phyloP scores from a whole-genome alignment of 2,888 invertebrate species.

The Caenorhabditis sp. region DNA sequence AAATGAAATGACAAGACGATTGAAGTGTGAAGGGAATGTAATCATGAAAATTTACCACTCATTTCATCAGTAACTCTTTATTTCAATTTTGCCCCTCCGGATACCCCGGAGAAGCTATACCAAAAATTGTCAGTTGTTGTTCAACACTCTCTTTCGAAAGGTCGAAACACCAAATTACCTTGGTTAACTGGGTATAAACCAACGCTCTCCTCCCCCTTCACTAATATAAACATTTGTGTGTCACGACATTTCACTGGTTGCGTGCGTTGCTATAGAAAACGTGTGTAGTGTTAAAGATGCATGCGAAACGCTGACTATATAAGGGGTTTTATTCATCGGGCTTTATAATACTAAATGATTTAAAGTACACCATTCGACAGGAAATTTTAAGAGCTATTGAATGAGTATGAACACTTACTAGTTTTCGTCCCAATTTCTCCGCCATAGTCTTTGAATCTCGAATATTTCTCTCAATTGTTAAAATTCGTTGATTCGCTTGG shows the following conservation, averaged over 20 bases:
- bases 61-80: too few relatives aligned
- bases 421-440: slow-evolving; percentile 38
- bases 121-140: not conserved
- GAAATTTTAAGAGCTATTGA: too few relatives aligned
- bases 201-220: not conserved
- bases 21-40: not conserved
- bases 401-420: slow-evolving; percentile 7
- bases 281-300: too few relatives aligned
- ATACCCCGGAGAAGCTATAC: not conserved
- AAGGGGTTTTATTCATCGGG: too few relatives aligned
- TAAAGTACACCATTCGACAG: too few relatives aligned
- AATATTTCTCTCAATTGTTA: slow-evolving; percentile 56
- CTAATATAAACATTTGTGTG: too few relatives aligned
- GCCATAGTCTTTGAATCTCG: slow-evolving; percentile 34
- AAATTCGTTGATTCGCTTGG: slow-evolving; percentile 54
- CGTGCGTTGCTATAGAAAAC: too few relatives aligned
- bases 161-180: not conserved
- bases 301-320: too few relatives aligned
- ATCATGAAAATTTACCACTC: too few relatives aligned
- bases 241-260: too few relatives aligned
- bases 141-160: not conserved
- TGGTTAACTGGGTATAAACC: not conserved
- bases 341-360: too few relatives aligned
- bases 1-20: not conserved
- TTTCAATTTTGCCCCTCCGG: not conserved